Percentiles rank a stretch among this genome's conserved stretches.
phyloP scores from a whole-genome alignment of 2,888 invertebrate genomes.

The Malachius bipustulatus region DNA sequence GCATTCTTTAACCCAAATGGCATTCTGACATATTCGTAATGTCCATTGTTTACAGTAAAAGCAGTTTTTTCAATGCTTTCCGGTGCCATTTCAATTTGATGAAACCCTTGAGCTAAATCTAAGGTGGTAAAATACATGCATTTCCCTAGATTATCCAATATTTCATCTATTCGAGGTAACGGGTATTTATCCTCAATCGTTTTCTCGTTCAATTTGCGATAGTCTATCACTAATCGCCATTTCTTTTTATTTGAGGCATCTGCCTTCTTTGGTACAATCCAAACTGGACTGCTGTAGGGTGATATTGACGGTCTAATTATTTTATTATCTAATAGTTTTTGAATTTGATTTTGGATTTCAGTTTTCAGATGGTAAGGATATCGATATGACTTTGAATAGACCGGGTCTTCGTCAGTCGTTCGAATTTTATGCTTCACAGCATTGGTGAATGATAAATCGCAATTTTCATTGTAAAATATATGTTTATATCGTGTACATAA shows the following conservation, averaged over 20 bases:
- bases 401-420: constrained; percentile 11
- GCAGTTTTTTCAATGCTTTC: constrained; percentile 22
- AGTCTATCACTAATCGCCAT: constrained; percentile 16
- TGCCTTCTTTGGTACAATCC: constrained; percentile 14
- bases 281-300: constrained; percentile 13
- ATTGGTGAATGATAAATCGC: constrained; percentile 7
- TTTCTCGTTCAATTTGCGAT: constrained; percentile 11
- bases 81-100: constrained; percentile 23
- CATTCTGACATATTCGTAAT: constrained; percentile 23
- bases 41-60: constrained; percentile 20
- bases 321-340: constrained; percentile 15
- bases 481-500: constrained; percentile 7
- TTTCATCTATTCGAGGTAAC: constrained; percentile 20
- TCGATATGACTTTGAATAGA: constrained; percentile 14
- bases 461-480: constrained; percentile 9
- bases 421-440: constrained; percentile 13
- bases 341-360: constrained; percentile 16
- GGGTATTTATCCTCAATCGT: constrained; percentile 13
- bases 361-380: constrained; percentile 9
- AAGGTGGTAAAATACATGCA: constrained; percentile 21
- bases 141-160: constrained; percentile 21
- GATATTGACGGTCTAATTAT: constrained; percentile 12
- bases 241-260: constrained; percentile 17
- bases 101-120: constrained; percentile 23
- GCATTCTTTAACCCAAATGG: constrained; percentile 23